phyloP scores from a whole-genome alignment of 2,797 vertebrate genomes.

The Dryobates pubescens region DNA sequence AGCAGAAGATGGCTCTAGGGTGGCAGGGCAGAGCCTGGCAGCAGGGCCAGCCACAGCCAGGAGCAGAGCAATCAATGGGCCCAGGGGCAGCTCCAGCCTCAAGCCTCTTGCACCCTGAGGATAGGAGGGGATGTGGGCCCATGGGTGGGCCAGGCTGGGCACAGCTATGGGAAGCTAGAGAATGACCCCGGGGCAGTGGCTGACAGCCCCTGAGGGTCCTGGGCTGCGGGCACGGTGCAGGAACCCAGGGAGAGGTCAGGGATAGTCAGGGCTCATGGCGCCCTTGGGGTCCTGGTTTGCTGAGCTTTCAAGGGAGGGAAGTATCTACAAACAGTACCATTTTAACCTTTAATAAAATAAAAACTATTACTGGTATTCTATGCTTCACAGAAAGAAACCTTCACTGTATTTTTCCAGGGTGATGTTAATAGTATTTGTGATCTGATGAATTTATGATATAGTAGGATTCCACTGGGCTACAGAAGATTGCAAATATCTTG shows the following conservation, averaged over 20 bases:
- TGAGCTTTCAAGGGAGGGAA: neutral
- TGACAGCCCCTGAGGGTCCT: accelerated
- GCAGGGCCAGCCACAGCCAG: accelerated
- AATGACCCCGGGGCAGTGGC: accelerated
- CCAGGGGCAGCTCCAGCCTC: neutral
- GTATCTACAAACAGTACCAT: neutral
- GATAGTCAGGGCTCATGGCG: neutral
- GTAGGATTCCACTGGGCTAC: neutral
- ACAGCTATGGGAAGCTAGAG: neutral
- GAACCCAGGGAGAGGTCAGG: neutral
- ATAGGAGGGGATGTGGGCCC: neutral
- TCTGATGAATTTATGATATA: neutral
- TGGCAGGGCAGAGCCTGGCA: neutral
- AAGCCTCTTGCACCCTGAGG: too few relatives aligned
- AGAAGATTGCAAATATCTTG: neutral
- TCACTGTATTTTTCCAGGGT: neutral
- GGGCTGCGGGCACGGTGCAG: accelerated
- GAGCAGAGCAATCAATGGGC: neutral
- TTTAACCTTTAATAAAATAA: neutral
- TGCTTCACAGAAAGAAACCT: neutral
- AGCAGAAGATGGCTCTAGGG: accelerated
- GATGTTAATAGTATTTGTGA: neutral
- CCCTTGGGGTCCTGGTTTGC: neutral
- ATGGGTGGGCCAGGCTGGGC: accelerated
- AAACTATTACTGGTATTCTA: neutral